These are phyloP conservation scores for Mormyrus proboscirostris DNA, from an alignment of 2,797 vertebrate species.

Conservation along the genomic window DNA sequence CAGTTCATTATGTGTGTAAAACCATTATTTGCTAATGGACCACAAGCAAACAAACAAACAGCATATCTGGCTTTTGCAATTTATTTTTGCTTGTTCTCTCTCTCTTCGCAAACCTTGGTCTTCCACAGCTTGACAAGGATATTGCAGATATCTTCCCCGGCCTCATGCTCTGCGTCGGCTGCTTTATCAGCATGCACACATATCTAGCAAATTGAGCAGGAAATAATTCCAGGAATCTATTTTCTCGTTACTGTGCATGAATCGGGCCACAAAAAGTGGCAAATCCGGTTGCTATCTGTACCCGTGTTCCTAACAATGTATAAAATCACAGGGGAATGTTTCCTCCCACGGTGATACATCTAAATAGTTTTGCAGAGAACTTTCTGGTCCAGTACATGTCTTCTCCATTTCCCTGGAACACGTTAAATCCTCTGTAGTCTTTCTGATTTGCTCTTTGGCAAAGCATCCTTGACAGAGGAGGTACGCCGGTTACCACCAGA, in stretches of 20 bases:
- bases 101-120: conserved; percentile 22
- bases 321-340: conserved; percentile 40
- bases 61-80: neutral
- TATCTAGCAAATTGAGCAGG: conserved; percentile 35
- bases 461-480: neutral
- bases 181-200: conserved; percentile 28
- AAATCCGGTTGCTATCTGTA: conserved; percentile 39
- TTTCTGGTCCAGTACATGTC: conserved; percentile 26
- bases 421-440: neutral
- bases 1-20: neutral
- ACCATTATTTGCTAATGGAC: neutral
- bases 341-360: conserved; percentile 18
- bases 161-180: conserved; percentile 31
- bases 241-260: conserved; percentile 24
- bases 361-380: conserved; percentile 39
- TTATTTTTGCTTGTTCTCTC: neutral
- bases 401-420: neutral
- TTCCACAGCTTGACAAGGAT: conserved; percentile 28
- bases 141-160: conserved; percentile 36
- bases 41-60: neutral
- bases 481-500: neutral
- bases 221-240: conserved; percentile 30
- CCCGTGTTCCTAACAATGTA: conserved; percentile 34
- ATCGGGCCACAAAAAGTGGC: conserved; percentile 22
- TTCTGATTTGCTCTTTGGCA: neutral